Conservation (phyloP, 2,888 invertebrate species). For the Drosophila vallismaia region DNA sequence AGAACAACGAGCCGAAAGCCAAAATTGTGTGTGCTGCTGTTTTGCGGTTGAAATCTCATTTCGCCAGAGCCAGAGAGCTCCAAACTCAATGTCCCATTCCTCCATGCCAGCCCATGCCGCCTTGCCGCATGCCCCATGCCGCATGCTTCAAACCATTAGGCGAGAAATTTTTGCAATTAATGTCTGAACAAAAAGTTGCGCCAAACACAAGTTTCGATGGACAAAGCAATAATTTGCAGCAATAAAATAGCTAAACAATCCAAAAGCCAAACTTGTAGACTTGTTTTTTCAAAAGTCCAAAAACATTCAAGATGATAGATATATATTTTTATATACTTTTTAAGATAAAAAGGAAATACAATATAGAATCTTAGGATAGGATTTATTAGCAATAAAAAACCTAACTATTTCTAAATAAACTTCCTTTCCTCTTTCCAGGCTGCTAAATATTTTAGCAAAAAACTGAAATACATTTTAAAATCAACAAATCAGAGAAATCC, state of each 20-base stretch:
- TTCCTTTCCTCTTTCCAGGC: too few relatives aligned
- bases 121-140: neutral
- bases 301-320: too few relatives aligned
- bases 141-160: constrained; percentile 4
- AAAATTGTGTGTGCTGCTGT: constrained; percentile 74
- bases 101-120: too few relatives aligned
- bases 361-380: too few relatives aligned
- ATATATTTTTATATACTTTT: too few relatives aligned
- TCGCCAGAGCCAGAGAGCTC: constrained; percentile 43
- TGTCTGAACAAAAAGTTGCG: constrained; percentile 61
- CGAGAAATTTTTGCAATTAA: constrained; percentile 71
- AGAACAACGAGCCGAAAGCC: constrained; percentile 60
- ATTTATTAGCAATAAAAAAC: too few relatives aligned
- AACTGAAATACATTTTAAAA: too few relatives aligned
- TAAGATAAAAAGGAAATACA: too few relatives aligned
- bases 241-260: constrained; percentile 14
- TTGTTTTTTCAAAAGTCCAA: too few relatives aligned
- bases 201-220: constrained; percentile 56
- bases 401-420: too few relatives aligned
- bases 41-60: constrained; percentile 76
- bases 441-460: neutral
- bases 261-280: constrained; percentile 1
- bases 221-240: constrained; percentile 31
- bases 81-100: too few relatives aligned
- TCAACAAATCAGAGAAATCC: neutral